Percentiles rank a stretch among this genome's conserved stretches.
phyloP scores from a whole-genome alignment of 2,113 vertebrate genomes.

The Rattus rattus region DNA sequence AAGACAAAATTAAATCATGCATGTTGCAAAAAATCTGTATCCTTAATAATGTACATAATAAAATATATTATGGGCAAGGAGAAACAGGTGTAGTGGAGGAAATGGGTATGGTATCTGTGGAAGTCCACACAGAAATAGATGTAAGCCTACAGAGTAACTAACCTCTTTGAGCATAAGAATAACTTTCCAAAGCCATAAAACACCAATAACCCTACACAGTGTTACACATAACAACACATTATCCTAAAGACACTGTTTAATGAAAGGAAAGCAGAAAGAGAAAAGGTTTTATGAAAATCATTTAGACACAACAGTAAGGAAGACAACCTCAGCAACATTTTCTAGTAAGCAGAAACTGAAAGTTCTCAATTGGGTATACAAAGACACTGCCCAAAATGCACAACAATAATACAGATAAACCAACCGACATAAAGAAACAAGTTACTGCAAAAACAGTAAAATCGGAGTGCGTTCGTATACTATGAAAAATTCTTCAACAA shows the following conservation, averaged over 20 bases:
- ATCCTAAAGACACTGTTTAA: neutral
- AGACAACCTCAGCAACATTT: slow-evolving; percentile 12
- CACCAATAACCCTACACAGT: neutral
- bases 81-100: neutral
- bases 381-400: neutral
- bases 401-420: neutral
- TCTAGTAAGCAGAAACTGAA: neutral
- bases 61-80: neutral
- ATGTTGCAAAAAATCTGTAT: neutral
- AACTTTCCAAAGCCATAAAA: neutral
- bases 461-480: neutral
- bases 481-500: slow-evolving; percentile 28
- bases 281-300: neutral
- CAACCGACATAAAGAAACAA: neutral
- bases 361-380: neutral
- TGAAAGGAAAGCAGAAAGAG: neutral
- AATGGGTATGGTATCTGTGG: neutral
- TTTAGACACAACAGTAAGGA: neutral
- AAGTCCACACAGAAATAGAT: neutral
- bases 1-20: neutral
- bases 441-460: slow-evolving; percentile 14
- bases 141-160: neutral
- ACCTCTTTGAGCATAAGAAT: neutral
- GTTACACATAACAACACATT: neutral
- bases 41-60: neutral